Percentiles rank a stretch among this genome's conserved stretches.
These are phyloP conservation scores for Rafetus swinhoei DNA, from an alignment of 2,113 vertebrate species.

Conservation along the genomic window DNA sequence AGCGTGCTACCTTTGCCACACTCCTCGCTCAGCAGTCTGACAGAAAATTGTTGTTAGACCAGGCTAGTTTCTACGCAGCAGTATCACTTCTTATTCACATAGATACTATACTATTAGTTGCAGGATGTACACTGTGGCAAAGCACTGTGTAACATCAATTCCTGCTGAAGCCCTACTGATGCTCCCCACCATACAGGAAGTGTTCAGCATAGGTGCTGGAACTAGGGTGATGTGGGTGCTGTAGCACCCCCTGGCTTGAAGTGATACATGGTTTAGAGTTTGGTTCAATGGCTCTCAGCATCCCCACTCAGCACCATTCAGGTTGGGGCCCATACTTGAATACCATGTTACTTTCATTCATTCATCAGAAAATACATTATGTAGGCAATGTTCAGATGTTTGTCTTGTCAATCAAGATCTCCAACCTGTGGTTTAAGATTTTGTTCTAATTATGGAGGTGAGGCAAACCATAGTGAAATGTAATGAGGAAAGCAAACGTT, in stretches of 20 bases:
- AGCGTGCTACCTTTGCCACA: neutral
- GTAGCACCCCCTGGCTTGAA: too few species aligned
- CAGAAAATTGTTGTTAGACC: neutral
- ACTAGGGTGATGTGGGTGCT: too few species aligned
- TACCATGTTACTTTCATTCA: neutral
- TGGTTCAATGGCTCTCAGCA: too few species aligned
- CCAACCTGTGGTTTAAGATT: neutral
- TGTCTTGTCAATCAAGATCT: neutral
- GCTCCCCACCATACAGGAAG: fast-evolving
- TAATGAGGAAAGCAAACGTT: constrained; percentile 25
- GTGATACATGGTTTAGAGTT: too few species aligned
- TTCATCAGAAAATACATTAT: neutral
- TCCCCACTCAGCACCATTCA: neutral
- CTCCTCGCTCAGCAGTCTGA: neutral
- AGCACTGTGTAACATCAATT: neutral
- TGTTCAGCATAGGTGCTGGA: neutral
- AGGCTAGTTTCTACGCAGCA: neutral
- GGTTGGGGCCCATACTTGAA: neutral
- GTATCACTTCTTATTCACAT: neutral
- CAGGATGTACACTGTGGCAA: neutral
- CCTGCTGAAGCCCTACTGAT: neutral
- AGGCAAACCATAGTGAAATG: constrained; percentile 13
- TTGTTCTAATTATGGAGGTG: neutral
- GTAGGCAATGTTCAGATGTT: neutral
- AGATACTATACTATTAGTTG: neutral